Evolutionary conservation across 2,888 invertebrate genomes (phyloP), one percentile per base, ranked within the genome.

Genomic region (Beris chalybata): DNA sequence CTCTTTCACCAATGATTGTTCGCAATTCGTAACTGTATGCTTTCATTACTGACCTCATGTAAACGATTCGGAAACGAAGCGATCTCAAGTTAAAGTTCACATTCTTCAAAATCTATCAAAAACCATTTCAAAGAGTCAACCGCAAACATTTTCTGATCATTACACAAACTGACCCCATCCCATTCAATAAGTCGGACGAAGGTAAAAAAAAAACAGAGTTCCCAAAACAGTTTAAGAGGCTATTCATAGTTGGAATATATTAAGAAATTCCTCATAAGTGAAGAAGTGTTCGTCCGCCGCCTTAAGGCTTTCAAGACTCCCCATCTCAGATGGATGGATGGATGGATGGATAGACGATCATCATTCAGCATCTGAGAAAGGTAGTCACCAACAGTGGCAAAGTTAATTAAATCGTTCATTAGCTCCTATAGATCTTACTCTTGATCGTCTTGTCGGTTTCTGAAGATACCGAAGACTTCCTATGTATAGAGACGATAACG

Each of bases 331-430:
- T 58, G 57, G 44, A 58, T 47, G 29, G 52, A 52, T 47, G 29
- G 52, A 52, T 50, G 61, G 38, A 38, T 38, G 38, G 38, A 22
- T 50, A 50, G 38, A 38, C 9, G 38, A 9, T 38, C 38, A 38
- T 38, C 38, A 38, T 5, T 9, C 9, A 38, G 38, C 38, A 38
- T 47, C 61, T 50, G 5, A 31, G 50, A 31, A 64, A 57, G 65
- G 65, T 58, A 65, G 66, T 58, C 66, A 43, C 57, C 58, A 66
- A 69, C 69, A 64, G 69, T 69, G 69, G 69, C 69, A 69, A 69
- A 69, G 65, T 69, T 69, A 67, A 69, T 69, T 69, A 69, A 69
- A 69, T 69, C 67, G 69, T 69, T 69, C 69, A 69, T 69, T 69
- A 69, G 67, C 67, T 53, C 54, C 67, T 55, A 66, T 66, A 66